These are phyloP conservation scores for Ciconia boyciana DNA, from an alignment of 2,113 vertebrate species.

Conservation along the genomic window DNA sequence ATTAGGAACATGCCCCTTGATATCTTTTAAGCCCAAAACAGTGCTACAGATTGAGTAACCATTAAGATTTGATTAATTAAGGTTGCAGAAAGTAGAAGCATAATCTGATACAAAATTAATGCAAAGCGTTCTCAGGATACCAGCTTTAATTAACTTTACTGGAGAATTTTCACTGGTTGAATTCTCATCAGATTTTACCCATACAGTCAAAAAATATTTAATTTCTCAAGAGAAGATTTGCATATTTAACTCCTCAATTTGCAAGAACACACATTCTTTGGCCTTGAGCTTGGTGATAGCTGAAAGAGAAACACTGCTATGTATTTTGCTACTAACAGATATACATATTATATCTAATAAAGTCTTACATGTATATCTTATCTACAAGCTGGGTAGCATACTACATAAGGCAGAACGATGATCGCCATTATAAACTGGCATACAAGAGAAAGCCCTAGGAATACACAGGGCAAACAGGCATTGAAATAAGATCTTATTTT, in stretches of 20 bases:
- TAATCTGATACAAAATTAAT: conserved; percentile 52
- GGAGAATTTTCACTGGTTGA: neutral
- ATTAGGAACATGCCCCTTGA: neutral
- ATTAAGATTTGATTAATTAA: conserved; percentile 52
- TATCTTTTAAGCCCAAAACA: neutral
- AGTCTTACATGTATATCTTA: neutral
- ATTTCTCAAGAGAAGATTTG: conserved; percentile 22
- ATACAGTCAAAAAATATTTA: neutral
- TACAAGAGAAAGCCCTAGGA: neutral
- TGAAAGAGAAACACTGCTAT: neutral
- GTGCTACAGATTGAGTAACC: neutral
- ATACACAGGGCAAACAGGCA: neutral
- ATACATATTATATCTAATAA: neutral
- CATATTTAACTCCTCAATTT: neutral
- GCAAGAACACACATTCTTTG: neutral
- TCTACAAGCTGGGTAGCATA: neutral
- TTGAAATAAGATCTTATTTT: neutral
- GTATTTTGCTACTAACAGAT: neutral
- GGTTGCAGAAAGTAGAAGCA: neutral
- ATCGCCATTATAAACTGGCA: neutral
- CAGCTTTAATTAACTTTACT: conserved; percentile 43
- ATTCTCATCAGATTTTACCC: conserved; percentile 25
- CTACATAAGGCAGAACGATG: neutral
- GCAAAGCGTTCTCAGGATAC: conserved; percentile 12
- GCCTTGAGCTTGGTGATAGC: neutral